Percentiles rank a stretch among this genome's conserved stretches.
phyloP scores from a whole-genome alignment of 2,113 vertebrate species.

The Corythaeola cristata region DNA sequence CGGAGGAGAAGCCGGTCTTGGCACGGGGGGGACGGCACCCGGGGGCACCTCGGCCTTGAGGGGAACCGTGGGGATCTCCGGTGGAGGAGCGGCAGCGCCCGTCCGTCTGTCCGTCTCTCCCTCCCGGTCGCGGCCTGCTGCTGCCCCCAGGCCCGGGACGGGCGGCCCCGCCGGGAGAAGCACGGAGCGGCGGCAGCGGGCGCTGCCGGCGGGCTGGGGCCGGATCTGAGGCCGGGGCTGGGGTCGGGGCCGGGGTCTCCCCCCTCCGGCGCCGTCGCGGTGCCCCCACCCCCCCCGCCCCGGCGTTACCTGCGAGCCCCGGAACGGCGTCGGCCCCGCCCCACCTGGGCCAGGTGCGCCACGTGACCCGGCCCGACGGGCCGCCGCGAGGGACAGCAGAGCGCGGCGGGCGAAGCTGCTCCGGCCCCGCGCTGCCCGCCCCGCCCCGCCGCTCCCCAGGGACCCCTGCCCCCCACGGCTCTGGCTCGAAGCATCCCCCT shows the following conservation, averaged over 20 bases:
- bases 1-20: background rate
- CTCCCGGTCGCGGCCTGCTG: constrained; percentile 26
- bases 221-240: background rate
- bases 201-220: too few relatives aligned
- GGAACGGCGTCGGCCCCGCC: constrained; percentile 62
- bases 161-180: background rate
- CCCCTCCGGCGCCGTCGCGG: background rate
- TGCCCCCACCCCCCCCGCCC: constrained; percentile 17
- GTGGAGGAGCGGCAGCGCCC: background rate
- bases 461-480: accelerated
- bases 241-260: background rate
- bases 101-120: background rate
- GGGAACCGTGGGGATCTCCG: background rate
- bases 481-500: background rate
- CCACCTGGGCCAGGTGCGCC: constrained; percentile 76
- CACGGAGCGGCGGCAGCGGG: background rate
- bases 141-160: constrained; percentile 3
- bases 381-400: constrained; percentile 67
- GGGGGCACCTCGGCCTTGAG: background rate
- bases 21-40: background rate
- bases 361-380: constrained; percentile 72
- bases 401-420: constrained; percentile 20
- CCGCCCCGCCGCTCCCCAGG: background rate
- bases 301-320: constrained; percentile 72
- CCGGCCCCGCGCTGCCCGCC: background rate